Conservation (phyloP, 2,797 vertebrate genomes). For the Phalanger gymnotis region DNA sequence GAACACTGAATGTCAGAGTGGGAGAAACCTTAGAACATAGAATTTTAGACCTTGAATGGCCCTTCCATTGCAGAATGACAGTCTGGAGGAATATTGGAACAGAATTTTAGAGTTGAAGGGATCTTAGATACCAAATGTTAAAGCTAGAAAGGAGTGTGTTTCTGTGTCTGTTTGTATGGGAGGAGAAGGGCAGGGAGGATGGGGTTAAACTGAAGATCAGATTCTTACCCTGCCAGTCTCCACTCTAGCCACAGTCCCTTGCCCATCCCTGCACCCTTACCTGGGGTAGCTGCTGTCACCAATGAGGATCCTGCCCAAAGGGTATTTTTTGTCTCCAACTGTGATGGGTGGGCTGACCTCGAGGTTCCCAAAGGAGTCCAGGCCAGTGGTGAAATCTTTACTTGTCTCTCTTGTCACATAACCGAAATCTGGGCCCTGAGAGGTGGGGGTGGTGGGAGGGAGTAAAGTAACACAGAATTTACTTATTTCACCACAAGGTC, state of each 20-base stretch:
- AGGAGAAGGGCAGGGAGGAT: background rate
- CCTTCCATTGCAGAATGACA: too few relatives aligned
- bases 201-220: background rate
- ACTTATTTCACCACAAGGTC: too few relatives aligned
- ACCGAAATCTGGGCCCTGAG: slow-evolving; percentile 94
- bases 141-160: background rate
- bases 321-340: slow-evolving; percentile 89
- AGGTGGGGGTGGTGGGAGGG: rapidly evolving
- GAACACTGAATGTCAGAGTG: too few relatives aligned
- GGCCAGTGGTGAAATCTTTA: slow-evolving; percentile 74
- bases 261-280: slow-evolving; percentile 76
- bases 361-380: slow-evolving; percentile 96
- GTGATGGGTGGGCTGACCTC: slow-evolving; percentile 95
- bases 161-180: background rate
- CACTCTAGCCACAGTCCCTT: rapidly evolving
- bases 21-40: too few relatives aligned
- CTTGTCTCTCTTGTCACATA: slow-evolving; percentile 88
- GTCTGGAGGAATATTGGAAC: background rate
- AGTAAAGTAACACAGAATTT: rapidly evolving
- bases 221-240: background rate
- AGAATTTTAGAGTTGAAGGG: background rate
- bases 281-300: slow-evolving; percentile 92
- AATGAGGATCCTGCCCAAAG: slow-evolving; percentile 93
- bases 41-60: too few relatives aligned
- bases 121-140: background rate